These are phyloP conservation scores for Heliconius congener DNA, from an alignment of 1,140 invertebrate genomes.

Conservation along the genomic window DNA sequence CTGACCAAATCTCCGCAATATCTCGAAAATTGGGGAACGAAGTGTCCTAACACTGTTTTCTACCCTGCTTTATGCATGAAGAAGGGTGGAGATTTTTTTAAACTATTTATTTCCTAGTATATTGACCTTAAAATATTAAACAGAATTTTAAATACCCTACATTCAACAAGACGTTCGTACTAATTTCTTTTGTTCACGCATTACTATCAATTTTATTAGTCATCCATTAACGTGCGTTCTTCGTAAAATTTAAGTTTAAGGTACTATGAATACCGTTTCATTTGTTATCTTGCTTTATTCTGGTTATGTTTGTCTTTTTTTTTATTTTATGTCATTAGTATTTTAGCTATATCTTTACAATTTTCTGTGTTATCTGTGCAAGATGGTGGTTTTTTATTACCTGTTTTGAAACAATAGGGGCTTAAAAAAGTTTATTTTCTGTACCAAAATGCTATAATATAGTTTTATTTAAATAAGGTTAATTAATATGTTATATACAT, in stretches of 20 bases:
- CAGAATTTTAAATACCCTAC: too few relatives aligned
- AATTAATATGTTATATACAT: too few relatives aligned
- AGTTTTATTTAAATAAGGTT: background rate
- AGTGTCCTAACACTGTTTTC: too few relatives aligned
- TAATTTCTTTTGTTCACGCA: conserved; percentile 2
- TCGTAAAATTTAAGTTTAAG: too few relatives aligned
- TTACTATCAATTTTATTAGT: background rate
- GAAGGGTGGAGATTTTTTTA: too few relatives aligned
- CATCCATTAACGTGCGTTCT: background rate
- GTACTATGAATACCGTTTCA: background rate
- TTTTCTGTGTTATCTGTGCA: background rate
- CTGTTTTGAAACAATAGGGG: background rate
- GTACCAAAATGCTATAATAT: background rate
- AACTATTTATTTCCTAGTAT: too few relatives aligned
- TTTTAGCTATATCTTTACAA: background rate
- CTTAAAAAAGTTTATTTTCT: background rate
- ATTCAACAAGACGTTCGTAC: background rate
- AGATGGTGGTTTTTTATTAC: background rate
- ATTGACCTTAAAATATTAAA: too few relatives aligned
- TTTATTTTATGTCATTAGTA: background rate
- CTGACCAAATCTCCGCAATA: too few relatives aligned
- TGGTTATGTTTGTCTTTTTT: background rate
- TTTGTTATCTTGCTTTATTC: background rate
- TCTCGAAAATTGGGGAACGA: too few relatives aligned
- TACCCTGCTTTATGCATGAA: too few relatives aligned